A percentile compares a stretch with the other conserved stretches of the same genome.
Evolutionary conservation across 1,140 invertebrate genomes (phyloP).

Genomic region (Diachasma alloeum): DNA sequence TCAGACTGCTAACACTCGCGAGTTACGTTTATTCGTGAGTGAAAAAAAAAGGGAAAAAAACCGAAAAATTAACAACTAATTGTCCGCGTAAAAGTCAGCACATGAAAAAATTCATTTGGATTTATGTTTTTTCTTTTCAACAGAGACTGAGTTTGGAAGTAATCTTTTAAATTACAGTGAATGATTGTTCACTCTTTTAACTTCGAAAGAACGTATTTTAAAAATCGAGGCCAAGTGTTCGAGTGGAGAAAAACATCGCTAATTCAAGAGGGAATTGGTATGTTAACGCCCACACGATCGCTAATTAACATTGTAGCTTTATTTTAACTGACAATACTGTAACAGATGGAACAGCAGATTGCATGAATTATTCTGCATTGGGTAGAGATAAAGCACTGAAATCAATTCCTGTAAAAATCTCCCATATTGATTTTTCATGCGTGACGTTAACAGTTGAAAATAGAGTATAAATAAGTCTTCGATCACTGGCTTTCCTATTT

Average conservation of each 20-base stretch:
- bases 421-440: neutral
- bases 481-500: neutral
- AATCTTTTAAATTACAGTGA: neutral
- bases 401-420: neutral
- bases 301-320: neutral
- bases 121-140: neutral
- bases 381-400: neutral
- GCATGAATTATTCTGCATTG: neutral
- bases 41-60: neutral
- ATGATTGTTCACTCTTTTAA: neutral
- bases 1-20: neutral
- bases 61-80: neutral
- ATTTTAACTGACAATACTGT: neutral
- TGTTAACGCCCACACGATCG: neutral
- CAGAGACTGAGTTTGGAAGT: neutral
- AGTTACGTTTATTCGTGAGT: conserved; percentile 9
- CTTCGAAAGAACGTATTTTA: neutral
- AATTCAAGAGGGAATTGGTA: neutral
- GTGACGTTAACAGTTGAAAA: neutral
- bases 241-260: neutral
- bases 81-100: neutral
- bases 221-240: neutral
- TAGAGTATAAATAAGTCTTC: neutral
- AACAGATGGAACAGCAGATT: neutral
- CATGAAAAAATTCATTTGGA: too few species aligned